Evolutionary conservation across 2,113 vertebrate species (phyloP), one percentile per base, ranked within the genome.

Genomic region (Pangasianodon gigas): DNA sequence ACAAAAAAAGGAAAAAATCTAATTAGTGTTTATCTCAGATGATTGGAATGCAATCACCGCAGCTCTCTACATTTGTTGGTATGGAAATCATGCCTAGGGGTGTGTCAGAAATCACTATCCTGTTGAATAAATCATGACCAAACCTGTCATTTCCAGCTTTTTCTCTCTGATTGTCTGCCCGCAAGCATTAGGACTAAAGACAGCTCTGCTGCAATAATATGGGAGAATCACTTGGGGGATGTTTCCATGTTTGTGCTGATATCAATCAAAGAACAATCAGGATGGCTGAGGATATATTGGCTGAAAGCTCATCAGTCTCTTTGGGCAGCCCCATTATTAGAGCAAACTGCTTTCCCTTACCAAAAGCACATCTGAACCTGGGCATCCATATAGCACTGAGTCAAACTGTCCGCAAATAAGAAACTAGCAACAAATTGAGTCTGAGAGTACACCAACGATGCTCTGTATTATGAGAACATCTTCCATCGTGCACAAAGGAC

Each of bases 11-110:
- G 21, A 58, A 48, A 91, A 93, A 95, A 95, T 94, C 93, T 90
- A 95, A 96, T 95, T 96, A 95, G 93, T 94, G 82, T 95, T 96
- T 95, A 93, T 95, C 93, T 95, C 93, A 93, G 94, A 94, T 96
- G 95, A 96, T 96, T 95, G 95, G 94, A 95, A 96, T 95, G 93
- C 95, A 96, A 96, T 96, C 95, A 96, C 91, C 95, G 93, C 92
- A 95, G 93, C 93, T 91, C 93, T 93, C 87, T 75, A 81, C 92
- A 92, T 93, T 91, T 93, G 93, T 91, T 93, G 58, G 94, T 92
- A 94, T 94, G 91, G 89, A 95, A 94, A 94, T 93, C 82, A 32
- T 89, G 91, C 90, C 93, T 92, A 77, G 14, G 89, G 94, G 93
- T 90, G 91, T 75, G 85, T 67, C 84, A 87, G 65, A 93, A 93